These are phyloP conservation scores for Brachypodius melanocephalos DNA, from an alignment of 2,113 vertebrate species.

Conservation along the genomic window DNA sequence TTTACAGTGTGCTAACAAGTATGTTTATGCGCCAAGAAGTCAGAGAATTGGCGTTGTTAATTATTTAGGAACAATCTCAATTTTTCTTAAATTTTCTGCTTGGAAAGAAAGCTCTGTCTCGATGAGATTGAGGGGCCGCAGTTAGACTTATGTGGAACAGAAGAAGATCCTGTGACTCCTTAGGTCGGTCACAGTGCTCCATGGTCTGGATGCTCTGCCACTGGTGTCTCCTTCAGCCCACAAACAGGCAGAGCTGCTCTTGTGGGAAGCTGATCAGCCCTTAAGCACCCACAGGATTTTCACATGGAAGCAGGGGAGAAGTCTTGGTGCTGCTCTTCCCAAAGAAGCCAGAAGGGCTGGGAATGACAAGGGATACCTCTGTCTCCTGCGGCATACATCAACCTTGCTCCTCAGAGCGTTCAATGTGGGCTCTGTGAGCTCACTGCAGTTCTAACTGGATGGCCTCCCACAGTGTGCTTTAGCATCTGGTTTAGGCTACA, in stretches of 20 bases:
- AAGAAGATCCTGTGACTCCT: not conserved
- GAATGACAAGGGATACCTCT: not conserved
- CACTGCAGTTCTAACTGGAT: accelerated
- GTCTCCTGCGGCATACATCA: accelerated
- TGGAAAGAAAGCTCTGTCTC: not conserved
- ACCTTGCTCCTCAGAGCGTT: accelerated
- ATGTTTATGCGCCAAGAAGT: not conserved
- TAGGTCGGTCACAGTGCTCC: not conserved
- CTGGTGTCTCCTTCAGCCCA: not conserved
- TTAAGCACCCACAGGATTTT: not conserved
- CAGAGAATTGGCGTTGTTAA: not conserved
- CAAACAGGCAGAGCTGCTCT: accelerated
- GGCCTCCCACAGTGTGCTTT: not conserved
- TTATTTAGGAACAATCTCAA: not conserved
- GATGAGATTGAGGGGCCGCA: not conserved
- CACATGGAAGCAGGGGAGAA: not conserved
- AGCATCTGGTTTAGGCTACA: not conserved
- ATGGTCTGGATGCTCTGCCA: accelerated
- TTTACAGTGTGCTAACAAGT: not conserved
- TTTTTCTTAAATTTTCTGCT: not conserved
- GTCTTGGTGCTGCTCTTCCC: not conserved
- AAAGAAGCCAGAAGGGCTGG: not conserved
- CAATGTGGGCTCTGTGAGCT: not conserved
- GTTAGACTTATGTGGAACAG: accelerated
- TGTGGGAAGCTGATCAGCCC: accelerated